Base-by-base conservation (phyloP, 2,888 invertebrate genomes). In the Athripsodes cinereus region DNA sequence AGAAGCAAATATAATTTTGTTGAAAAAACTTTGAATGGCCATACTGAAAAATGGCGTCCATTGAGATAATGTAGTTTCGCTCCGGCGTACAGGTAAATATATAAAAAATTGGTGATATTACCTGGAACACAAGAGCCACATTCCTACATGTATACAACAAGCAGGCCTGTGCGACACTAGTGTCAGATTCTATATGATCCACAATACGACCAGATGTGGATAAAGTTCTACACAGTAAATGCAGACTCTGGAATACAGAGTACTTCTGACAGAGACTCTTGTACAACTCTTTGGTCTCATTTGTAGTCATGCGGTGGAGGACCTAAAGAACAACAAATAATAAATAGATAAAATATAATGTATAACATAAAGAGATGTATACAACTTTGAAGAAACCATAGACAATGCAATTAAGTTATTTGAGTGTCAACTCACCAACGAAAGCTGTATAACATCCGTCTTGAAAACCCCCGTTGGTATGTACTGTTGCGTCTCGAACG, bases 101-200 rank as follows among this genome's bases (percentile, higher is more conserved):
- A 31, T 31, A 31, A 31, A 26, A 47, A 47, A 49, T 18, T 47
- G 22, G 10, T 53, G 35, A 53, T 31, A 26, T 65, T 70, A 78
- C 78, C 69, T 74, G 69, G 31, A 70, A 68, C 19, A 71, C 64
- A 34, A 69, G 68, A 13, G 73, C 62, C 40, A 73, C 70, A 62
- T 73, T 75, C 61, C 68, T 69, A 60, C 72, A 72, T 57, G 74
- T 74, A 64, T 75, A 68, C 11, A 72, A 58, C 10, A 77, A 58
- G 63, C 77, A 75, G 0, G 69, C 3, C 5, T 5, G 8, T 3
- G 16, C 16, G 2, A 8, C 40, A 16, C 13, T 40, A 3, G 2
- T 16, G 40, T 3, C 2, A 16, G 2, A 8, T 3, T 13, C 13
- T 13, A 40, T n/a, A 2, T 40, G 13, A 13, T 40, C 40, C 13